phyloP scores from a whole-genome alignment of 2,888 invertebrate genomes.

The Ceratothoa steindachneri region DNA sequence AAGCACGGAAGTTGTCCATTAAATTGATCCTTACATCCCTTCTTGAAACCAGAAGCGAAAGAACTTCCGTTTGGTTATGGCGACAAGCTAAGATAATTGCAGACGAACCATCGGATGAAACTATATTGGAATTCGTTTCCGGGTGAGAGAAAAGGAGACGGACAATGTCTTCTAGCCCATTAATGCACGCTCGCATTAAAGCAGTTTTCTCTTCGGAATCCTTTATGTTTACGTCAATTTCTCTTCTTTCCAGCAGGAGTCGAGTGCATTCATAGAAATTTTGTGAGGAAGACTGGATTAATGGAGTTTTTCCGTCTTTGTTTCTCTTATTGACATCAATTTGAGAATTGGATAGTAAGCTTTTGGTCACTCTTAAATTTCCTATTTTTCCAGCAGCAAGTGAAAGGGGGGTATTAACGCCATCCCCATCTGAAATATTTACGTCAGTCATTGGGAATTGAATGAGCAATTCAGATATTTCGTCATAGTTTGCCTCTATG shows the following conservation, averaged over 20 bases:
- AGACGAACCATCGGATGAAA: conserved; percentile 29
- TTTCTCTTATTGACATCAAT: conserved; percentile 32
- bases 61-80: conserved; percentile 16
- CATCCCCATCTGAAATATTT: conserved; percentile 31
- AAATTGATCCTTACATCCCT: conserved; percentile 33
- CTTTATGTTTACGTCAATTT: conserved; percentile 34
- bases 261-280: conserved; percentile 31
- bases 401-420: conserved; percentile 35
- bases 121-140: conserved; percentile 33
- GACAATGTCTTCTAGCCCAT: conserved; percentile 40
- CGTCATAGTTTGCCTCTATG: conserved; percentile 31
- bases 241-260: conserved; percentile 35
- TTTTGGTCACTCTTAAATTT: conserved; percentile 14
- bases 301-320: conserved; percentile 25
- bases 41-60: conserved; percentile 29
- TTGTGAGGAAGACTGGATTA: conserved; percentile 25
- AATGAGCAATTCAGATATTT: conserved; percentile 38
- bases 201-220: conserved; percentile 36
- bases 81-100: conserved; percentile 36
- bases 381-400: conserved; percentile 40
- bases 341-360: conserved; percentile 22
- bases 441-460: conserved; percentile 21
- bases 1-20: conserved; percentile 32
- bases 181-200: conserved; percentile 36
- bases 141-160: conserved; percentile 44